These are phyloP conservation scores for Campaea margaritaria DNA, from an alignment of 2,888 invertebrate genomes.

Conservation along the genomic window DNA sequence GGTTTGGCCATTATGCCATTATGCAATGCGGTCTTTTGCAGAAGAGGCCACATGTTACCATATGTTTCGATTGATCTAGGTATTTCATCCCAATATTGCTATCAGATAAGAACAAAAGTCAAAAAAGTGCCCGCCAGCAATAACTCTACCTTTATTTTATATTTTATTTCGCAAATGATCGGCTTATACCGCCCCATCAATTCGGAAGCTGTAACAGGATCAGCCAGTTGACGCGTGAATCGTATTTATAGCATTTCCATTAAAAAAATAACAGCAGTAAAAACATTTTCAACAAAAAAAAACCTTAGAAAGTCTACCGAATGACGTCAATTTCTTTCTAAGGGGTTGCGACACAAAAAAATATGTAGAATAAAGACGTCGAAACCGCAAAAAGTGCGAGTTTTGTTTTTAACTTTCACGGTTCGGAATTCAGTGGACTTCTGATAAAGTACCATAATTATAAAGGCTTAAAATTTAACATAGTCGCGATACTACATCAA, in stretches of 20 bases:
- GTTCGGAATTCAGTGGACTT: too few species aligned
- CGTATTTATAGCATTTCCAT: conserved; percentile 72
- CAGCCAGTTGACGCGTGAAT: conserved; percentile 74
- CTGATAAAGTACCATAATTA: too few species aligned
- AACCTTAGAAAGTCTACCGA: conserved; percentile 54
- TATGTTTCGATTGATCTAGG: too few species aligned
- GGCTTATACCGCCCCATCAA: conserved; percentile 78
- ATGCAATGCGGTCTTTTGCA: too few species aligned
- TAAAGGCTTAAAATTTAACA: too few species aligned
- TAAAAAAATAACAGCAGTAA: conserved; percentile 45
- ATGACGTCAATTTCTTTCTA: conserved; percentile 45
- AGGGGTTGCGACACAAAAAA: neutral
- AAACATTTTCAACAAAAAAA: conserved; percentile 44
- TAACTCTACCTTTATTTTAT: conserved; percentile 46
- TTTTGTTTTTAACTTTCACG: too few species aligned
- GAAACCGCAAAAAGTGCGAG: too few species aligned
- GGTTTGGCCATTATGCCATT: too few species aligned
- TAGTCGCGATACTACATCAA: too few species aligned
- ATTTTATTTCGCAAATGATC: conserved; percentile 75
- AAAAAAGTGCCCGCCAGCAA: conserved; percentile 23
- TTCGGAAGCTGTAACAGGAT: conserved; percentile 75
- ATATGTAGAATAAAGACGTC: too few species aligned
- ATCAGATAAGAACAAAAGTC: conserved; percentile 22
- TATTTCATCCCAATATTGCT: neutral
- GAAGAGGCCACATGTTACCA: too few species aligned